These are phyloP conservation scores for Semicossyphus pulcher DNA, from an alignment of 2,113 vertebrate genomes.

Conservation along the genomic window DNA sequence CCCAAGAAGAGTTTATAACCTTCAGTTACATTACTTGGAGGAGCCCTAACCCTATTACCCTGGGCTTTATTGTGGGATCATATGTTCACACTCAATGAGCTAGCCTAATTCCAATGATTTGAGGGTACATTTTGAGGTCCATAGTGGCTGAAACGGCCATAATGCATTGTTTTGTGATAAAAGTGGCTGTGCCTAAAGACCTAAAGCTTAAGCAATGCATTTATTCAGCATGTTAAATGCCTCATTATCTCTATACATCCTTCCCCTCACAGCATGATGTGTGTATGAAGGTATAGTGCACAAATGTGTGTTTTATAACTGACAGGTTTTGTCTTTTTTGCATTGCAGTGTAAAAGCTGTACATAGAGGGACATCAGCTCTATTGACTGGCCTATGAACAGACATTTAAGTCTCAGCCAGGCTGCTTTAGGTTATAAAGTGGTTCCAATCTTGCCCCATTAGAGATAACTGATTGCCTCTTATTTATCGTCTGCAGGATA, in stretches of 20 bases:
- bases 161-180: too few species aligned
- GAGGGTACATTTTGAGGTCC: too few species aligned
- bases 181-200: neutral
- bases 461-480: conserved; percentile 65
- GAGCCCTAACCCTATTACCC: too few species aligned
- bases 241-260: conserved; percentile 6
- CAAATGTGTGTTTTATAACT: neutral
- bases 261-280: neutral
- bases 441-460: conserved; percentile 56
- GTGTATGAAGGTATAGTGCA: neutral
- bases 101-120: too few species aligned
- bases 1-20: too few species aligned
- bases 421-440: conserved; percentile 50
- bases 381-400: conserved; percentile 29
- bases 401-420: conserved; percentile 17
- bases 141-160: too few species aligned
- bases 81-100: too few species aligned
- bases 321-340: conserved; percentile 21
- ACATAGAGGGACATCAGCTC: conserved; percentile 39
- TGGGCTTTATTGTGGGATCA: too few species aligned
- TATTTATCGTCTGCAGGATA: conserved; percentile 55
- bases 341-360: neutral
- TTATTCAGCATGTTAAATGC: neutral
- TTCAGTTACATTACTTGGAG: too few species aligned
- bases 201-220: too few species aligned